Evolutionary conservation across 1,140 invertebrate species (phyloP), one percentile per base, ranked within the genome.

Genomic region (Oryctes rhinoceros): DNA sequence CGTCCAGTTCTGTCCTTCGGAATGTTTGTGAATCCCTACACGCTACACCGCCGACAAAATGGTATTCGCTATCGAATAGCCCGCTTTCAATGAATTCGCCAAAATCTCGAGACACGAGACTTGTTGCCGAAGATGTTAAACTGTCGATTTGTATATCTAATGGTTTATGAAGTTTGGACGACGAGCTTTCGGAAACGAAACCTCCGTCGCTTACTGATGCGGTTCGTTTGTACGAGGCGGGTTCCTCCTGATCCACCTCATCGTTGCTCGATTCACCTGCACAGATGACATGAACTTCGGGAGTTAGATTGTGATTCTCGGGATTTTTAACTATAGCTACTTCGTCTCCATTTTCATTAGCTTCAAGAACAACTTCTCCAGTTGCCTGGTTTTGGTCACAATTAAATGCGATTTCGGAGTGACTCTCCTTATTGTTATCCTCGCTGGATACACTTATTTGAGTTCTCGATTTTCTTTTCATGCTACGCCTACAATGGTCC

Each of bases 1-100:
- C 83, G 3, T 85, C 86, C 11, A 87, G 79, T 5, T 86, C 87
- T 6, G 85, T 67, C 30, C 84, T 79, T 15, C 87, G 81, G 83
- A 87, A 87, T 37, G 83, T 79, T n/a, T 85, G 80, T 30, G 85
- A 83, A 74, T 86, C 84, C n/a, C n/a, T n/a, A 75, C 79, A 85
- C 39, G 81, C 80, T n/a, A 80, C 1, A 11, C 47, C 75, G 10
- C 49, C 48, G 15, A 39, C 35, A 3, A 39, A 79, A 65, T 18
- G 35, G 4, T 5, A n/a, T 67, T 79, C 59, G 15, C n/a, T 44
- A 18, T 59, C 53, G n/a, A 59, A 59, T 59, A 59, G n/a, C 5
- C 53, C 53, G 15, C 37, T 76, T 47, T 76, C 39, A 44, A 71
- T 35, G 11, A 71, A 71, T 71, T 71, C 65, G 11, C 65, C 65